Evolutionary conservation across 2,888 invertebrate genomes (phyloP).

Genomic region (Tenodera sinensis): DNA sequence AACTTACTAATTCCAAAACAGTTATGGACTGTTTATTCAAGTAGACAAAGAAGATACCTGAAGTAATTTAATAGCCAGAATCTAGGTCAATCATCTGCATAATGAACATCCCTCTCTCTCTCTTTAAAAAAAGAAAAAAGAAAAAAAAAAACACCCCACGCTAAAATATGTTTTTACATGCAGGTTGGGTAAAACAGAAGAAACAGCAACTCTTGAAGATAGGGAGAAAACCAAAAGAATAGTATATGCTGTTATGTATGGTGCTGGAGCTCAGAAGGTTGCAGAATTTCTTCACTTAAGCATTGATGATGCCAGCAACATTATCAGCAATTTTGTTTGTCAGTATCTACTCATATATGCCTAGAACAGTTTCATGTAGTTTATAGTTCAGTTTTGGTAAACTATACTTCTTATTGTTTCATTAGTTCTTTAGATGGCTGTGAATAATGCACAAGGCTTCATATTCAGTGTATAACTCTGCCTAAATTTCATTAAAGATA

Average conservation of each 20-base stretch:
- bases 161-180: not conserved
- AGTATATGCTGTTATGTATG: slow-evolving; percentile 52
- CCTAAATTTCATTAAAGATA: too few relatives aligned
- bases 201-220: slow-evolving; percentile 41
- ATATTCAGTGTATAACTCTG: too few relatives aligned
- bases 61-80: not conserved
- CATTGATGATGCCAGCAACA: slow-evolving; percentile 43
- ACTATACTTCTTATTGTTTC: too few relatives aligned
- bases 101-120: too few relatives aligned
- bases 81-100: not conserved
- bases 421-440: too few relatives aligned
- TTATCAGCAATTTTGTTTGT: slow-evolving; percentile 48
- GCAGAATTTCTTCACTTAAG: slow-evolving; percentile 45
- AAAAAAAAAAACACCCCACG: too few relatives aligned
- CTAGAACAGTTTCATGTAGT: too few relatives aligned
- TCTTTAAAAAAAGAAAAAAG: too few relatives aligned
- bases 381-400: too few relatives aligned
- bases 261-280: slow-evolving; percentile 48
- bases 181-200: slow-evolving; percentile 44
- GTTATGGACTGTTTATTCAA: not conserved
- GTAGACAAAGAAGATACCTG: not conserved
- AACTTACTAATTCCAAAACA: too few relatives aligned
- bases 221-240: slow-evolving; percentile 52
- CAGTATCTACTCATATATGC: slow-evolving; percentile 27
- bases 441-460: too few relatives aligned